Evolutionary conservation across 2,888 invertebrate genomes (phyloP).

Genomic region (Eulithis prunata): DNA sequence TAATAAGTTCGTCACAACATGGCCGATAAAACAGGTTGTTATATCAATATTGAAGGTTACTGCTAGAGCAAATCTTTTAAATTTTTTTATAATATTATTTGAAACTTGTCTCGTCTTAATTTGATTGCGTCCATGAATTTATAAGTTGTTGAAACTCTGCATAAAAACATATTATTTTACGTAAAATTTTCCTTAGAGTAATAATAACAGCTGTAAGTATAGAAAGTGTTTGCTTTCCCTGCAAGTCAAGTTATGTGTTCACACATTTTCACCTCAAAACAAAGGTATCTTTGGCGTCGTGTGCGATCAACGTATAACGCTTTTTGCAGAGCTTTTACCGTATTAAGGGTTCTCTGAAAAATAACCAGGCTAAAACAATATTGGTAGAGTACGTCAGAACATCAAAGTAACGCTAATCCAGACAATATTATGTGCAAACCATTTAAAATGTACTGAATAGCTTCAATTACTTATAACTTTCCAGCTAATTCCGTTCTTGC

Average conservation of each 20-base stretch:
- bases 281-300: constrained; percentile 41
- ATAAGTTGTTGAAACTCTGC: constrained; percentile 27
- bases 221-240: constrained; percentile 55
- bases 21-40: constrained; percentile 36
- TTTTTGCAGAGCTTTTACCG: constrained; percentile 4
- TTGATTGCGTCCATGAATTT: constrained; percentile 17
- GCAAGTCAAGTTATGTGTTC: constrained; percentile 47
- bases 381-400: not conserved
- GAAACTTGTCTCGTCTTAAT: constrained; percentile 23
- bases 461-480: no score
- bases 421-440: no score
- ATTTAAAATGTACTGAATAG: no score
- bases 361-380: no score
- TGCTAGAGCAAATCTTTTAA: constrained; percentile 9
- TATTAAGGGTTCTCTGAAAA: no score
- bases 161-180: constrained; percentile 10
- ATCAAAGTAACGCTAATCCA: no score
- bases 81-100: not conserved
- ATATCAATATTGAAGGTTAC: constrained; percentile 37
- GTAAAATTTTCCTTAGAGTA: constrained; percentile 40
- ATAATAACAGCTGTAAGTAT: constrained; percentile 32
- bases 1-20: constrained; percentile 28
- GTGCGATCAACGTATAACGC: constrained; percentile 6
- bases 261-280: constrained; percentile 55
- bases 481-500: no score